These are phyloP conservation scores for Misgurnus anguillicaudatus DNA, from an alignment of 2,113 vertebrate genomes.

Conservation along the genomic window DNA sequence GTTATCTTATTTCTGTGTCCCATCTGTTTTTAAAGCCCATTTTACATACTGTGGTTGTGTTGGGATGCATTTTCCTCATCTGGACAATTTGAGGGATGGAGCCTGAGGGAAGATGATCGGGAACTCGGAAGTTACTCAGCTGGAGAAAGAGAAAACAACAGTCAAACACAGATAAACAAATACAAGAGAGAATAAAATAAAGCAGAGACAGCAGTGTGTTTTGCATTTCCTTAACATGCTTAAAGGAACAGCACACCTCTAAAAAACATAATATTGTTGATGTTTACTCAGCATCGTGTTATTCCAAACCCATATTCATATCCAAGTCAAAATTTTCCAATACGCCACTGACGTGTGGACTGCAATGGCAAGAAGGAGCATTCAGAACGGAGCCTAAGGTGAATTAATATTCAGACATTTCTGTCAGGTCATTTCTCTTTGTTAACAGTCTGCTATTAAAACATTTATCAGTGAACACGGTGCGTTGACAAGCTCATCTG, in stretches of 20 bases:
- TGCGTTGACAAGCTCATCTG: too few relatives aligned
- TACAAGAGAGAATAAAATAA: not conserved
- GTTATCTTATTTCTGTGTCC: slow-evolving; percentile 20
- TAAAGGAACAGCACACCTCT: not conserved
- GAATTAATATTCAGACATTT: not conserved
- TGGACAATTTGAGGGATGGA: not conserved
- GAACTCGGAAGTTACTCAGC: not conserved
- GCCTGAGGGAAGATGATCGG: slow-evolving; percentile 12
- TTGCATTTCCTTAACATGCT: not conserved
- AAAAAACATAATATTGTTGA: too few relatives aligned
- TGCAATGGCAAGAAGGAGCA: not conserved
- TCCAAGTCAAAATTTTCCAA: not conserved
- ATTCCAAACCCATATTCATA: too few relatives aligned
- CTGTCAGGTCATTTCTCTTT: not conserved
- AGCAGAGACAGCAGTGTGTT: not conserved
- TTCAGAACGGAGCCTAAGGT: not conserved
- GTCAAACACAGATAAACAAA: not conserved
- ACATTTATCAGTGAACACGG: too few relatives aligned
- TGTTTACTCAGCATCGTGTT: too few relatives aligned
- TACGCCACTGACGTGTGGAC: not conserved
- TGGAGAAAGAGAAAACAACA: not conserved
- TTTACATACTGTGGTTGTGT: not conserved
- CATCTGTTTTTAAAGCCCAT: not conserved
- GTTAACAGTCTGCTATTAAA: not conserved
- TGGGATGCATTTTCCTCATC: slow-evolving; percentile 24